phyloP scores from a whole-genome alignment of 2,888 invertebrate species.

The Hirudinaria manillensis region DNA sequence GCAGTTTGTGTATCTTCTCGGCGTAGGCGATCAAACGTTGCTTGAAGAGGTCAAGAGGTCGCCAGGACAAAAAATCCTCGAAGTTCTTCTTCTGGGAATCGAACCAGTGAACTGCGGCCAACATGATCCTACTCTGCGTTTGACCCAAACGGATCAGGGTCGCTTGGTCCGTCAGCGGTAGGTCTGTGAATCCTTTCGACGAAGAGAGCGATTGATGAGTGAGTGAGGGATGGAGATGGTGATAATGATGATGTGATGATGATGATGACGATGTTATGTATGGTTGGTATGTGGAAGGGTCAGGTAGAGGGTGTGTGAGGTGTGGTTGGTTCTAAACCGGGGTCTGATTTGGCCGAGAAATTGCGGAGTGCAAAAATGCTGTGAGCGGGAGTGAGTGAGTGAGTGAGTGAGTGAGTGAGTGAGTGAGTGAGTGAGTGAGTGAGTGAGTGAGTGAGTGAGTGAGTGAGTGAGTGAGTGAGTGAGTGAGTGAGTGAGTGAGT shows the following conservation, averaged over 20 bases:
- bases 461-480: too few relatives aligned
- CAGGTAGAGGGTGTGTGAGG: too few relatives aligned
- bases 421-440: too few relatives aligned
- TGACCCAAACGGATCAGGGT: slow-evolving; percentile 39
- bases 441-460: too few relatives aligned
- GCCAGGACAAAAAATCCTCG: slow-evolving; percentile 38
- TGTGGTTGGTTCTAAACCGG: too few relatives aligned
- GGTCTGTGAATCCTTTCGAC: slow-evolving; percentile 36
- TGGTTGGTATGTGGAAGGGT: too few relatives aligned
- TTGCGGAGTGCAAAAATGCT: too few relatives aligned
- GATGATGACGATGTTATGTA: too few relatives aligned
- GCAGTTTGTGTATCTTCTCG: slow-evolving; percentile 29
- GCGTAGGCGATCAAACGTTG: slow-evolving; percentile 33
- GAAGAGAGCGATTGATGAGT: background rate
- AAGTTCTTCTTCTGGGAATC: slow-evolving; percentile 34
- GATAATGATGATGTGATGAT: slow-evolving; percentile 1
- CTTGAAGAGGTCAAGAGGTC: slow-evolving; percentile 37
- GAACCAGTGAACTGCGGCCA: slow-evolving; percentile 39
- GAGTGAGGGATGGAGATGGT: background rate
- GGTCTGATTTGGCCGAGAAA: too few relatives aligned
- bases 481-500: background rate
- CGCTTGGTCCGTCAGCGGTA: slow-evolving; percentile 36
- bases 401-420: too few relatives aligned
- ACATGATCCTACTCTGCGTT: slow-evolving; percentile 39
- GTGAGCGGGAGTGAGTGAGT: background rate